Conservation (phyloP, 2,888 invertebrate species). For the Frankliniella fusca region DNA sequence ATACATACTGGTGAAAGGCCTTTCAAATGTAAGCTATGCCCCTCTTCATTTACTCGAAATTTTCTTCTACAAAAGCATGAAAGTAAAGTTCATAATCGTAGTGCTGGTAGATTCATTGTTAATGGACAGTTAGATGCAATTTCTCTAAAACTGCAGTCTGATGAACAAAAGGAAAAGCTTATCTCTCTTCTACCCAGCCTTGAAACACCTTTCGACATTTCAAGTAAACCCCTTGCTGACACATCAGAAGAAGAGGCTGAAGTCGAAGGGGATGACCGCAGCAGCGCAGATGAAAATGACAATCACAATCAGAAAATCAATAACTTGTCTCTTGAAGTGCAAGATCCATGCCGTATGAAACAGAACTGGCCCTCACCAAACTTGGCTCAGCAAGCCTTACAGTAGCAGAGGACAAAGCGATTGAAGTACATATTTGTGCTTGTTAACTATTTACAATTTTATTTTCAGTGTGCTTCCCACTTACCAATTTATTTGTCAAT, state of each 20-base stretch:
- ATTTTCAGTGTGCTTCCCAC: not conserved
- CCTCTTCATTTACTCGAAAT: slow-evolving; percentile 47
- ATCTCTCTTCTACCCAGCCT: not conserved
- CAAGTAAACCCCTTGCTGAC: not conserved
- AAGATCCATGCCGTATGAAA: slow-evolving; percentile 11
- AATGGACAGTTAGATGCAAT: slow-evolving; percentile 7
- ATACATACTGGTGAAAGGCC: slow-evolving; percentile 49
- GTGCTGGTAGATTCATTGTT: not conserved
- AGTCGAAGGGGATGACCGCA: not conserved
- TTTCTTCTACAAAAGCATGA: slow-evolving; percentile 48
- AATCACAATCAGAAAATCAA: slow-evolving; percentile 7
- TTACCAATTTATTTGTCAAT: not conserved
- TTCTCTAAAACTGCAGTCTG: slow-evolving; percentile 10
- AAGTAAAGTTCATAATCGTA: slow-evolving; percentile 42
- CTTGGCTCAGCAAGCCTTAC: not conserved
- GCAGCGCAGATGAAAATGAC: slow-evolving; percentile 20
- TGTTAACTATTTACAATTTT: not conserved
- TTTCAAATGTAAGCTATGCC: slow-evolving; percentile 46
- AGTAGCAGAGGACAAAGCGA: not conserved
- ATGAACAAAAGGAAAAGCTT: not conserved
- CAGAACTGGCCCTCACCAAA: not conserved
- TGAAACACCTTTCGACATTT: not conserved
- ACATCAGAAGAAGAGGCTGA: not conserved
- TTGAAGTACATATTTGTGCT: not conserved
- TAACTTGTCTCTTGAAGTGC: not conserved